Conservation (phyloP, 1,140 invertebrate genomes). For the Bombus soroeensis region DNA sequence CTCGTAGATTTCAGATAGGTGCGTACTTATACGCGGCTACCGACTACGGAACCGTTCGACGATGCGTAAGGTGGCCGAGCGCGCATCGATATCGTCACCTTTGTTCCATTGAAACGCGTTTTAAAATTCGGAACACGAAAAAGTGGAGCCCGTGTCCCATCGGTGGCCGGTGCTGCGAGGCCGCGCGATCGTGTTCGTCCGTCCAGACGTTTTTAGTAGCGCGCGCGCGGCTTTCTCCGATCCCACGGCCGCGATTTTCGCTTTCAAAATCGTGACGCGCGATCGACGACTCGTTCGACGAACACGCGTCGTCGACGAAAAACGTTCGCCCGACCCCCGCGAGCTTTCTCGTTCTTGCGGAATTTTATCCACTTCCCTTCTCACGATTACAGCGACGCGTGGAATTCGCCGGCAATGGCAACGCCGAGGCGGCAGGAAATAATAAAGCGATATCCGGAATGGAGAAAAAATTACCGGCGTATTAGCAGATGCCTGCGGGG, state of each 20-base stretch:
- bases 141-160: background rate
- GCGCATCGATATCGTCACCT: constrained; percentile 37
- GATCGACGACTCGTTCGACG: too few relatives aligned
- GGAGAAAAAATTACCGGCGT: constrained; percentile 74
- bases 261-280: constrained; percentile 19
- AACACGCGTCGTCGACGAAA: background rate
- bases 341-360: background rate
- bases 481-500: constrained; percentile 64
- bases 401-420: constrained; percentile 58
- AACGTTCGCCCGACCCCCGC: background rate
- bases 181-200: too few relatives aligned
- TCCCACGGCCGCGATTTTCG: constrained; percentile 2
- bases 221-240: constrained; percentile 21
- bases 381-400: constrained; percentile 19
- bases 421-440: constrained; percentile 63
- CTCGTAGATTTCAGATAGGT: constrained; percentile 45
- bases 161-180: background rate
- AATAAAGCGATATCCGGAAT: constrained; percentile 75
- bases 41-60: background rate
- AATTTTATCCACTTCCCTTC: constrained; percentile 36
- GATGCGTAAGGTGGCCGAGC: constrained; percentile 27
- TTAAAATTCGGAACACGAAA: constrained; percentile 49
- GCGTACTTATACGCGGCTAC: background rate
- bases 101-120: constrained; percentile 37
- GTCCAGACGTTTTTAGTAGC: too few relatives aligned